phyloP scores from a whole-genome alignment of 2,113 vertebrate species.

The Fulica atra region DNA sequence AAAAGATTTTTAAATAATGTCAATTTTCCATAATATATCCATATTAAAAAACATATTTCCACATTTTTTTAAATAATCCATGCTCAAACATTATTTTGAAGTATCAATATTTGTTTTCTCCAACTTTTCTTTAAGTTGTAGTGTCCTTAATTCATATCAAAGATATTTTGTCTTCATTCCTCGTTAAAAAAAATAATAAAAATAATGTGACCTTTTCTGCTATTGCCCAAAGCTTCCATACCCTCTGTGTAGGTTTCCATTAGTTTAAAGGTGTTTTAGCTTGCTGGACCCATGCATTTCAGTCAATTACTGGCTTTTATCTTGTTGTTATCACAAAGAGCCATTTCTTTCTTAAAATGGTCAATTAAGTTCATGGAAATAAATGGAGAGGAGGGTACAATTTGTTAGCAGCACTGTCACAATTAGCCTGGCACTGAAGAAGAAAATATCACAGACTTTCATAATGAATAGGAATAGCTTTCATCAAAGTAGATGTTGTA shows the following conservation, averaged over 20 bases:
- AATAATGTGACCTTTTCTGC: conserved; percentile 13
- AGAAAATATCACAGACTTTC: conserved; percentile 59
- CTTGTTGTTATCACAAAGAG: conserved; percentile 71
- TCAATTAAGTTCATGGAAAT: conserved; percentile 76
- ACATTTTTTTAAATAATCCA: conserved; percentile 2
- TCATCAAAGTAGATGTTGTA: conserved; percentile 18
- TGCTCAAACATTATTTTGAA: conserved; percentile 32
- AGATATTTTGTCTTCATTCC: not conserved
- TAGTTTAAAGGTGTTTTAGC: conserved; percentile 68
- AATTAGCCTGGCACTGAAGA: conserved; percentile 32
- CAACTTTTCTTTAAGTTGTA: conserved; percentile 1
- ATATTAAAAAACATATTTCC: too few relatives aligned
- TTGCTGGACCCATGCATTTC: conserved; percentile 54
- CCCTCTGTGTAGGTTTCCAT: conserved; percentile 54
- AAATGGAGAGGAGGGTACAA: conserved; percentile 58
- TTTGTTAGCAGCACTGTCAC: conserved; percentile 58
- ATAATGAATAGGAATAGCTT: conserved; percentile 73
- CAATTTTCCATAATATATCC: conserved; percentile 44
- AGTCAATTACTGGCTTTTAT: conserved; percentile 75
- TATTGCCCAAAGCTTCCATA: conserved; percentile 43
- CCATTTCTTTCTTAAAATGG: conserved; percentile 71
- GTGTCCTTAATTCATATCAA: not conserved
- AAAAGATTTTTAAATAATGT: conserved; percentile 61
- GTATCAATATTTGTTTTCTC: not conserved
- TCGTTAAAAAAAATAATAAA: not conserved